Evolutionary conservation across 2,797 vertebrate genomes (phyloP), one percentile per base, ranked within the genome.

Genomic region (Odontamblyopus rebecca): DNA sequence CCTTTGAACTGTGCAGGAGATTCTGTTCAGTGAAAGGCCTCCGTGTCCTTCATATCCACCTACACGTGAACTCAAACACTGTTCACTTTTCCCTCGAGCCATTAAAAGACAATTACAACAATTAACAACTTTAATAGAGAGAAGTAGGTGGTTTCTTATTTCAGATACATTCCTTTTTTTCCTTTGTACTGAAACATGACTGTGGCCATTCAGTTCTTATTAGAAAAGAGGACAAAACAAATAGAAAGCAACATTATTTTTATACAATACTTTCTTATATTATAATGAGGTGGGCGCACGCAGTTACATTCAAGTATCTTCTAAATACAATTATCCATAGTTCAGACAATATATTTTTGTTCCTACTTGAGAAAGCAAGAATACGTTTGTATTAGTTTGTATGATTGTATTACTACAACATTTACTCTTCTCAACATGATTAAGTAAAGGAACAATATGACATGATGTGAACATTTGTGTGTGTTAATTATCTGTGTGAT

Each of bases 1-100:
- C 73, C 74, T 75, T 56, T 69, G 57, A 82, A 74, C 69, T 71
- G 67, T 57, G 38, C 2, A 3, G 61, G 77, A 71, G 29, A 27
- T 65, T 70, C 27, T 5, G 27, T 29, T 4, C 19, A 30, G 35
- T 61, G 5, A 27, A 69, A 65, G 54, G 53, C 75, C 53, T 69
- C 67, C 75, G 68, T 67, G 50, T 73, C 35, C 27, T 50, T 27
- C 27, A 57, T 66, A 60, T 29, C 9, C 1, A 13, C 38, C 70
- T 63, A 71, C 1, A 5, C 19, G 61, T 64, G 56, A 61, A 44
- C 68, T 44, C 57, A 44, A 11, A 68, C 70, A 41, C 69, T 12
- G 72, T 67, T 57, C 76, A 64, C 4, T 60, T 44, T 74, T 57
- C 74, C 61, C 38, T 69, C 18, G 26, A 9, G 30, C 68, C n/a